Evolutionary conservation across 2,113 vertebrate genomes (phyloP).

Genomic region (Sorex fumeus): DNA sequence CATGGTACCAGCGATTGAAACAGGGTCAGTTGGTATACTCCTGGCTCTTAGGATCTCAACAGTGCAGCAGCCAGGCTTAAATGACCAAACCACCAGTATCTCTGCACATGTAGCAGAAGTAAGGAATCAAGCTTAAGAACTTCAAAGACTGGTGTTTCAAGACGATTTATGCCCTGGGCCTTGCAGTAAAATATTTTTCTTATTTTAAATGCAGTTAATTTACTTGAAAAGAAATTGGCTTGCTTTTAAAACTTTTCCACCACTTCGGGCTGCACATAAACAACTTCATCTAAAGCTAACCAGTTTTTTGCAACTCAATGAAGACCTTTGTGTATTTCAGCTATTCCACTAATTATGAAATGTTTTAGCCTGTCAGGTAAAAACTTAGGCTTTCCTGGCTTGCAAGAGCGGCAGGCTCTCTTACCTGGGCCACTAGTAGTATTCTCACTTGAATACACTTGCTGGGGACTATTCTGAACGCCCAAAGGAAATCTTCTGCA

Average conservation of each 20-base stretch:
- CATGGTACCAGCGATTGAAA: no score
- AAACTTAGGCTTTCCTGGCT: background rate
- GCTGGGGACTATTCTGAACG: background rate
- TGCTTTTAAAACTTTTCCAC: background rate
- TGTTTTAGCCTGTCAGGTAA: background rate
- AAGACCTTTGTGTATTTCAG: background rate
- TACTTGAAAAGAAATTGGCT: constrained; percentile 7
- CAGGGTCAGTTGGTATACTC: no score
- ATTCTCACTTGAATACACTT: background rate
- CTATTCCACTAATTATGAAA: background rate
- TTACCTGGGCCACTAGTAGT: background rate
- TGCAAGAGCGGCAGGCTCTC: background rate
- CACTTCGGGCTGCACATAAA: background rate
- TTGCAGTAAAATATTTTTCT: background rate
- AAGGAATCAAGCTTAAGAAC: no score
- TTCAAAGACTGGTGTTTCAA: no score
- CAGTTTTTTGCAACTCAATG: background rate
- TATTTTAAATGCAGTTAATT: background rate
- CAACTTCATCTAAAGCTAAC: background rate
- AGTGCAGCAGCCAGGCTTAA: no score
- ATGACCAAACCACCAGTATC: no score
- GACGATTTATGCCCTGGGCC: no score
- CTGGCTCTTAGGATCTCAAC: no score
- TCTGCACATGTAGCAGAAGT: no score
- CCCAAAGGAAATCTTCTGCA: background rate